Evolutionary conservation across 2,113 vertebrate species (phyloP).

Genomic region (Tragelaphus imberbis): DNA sequence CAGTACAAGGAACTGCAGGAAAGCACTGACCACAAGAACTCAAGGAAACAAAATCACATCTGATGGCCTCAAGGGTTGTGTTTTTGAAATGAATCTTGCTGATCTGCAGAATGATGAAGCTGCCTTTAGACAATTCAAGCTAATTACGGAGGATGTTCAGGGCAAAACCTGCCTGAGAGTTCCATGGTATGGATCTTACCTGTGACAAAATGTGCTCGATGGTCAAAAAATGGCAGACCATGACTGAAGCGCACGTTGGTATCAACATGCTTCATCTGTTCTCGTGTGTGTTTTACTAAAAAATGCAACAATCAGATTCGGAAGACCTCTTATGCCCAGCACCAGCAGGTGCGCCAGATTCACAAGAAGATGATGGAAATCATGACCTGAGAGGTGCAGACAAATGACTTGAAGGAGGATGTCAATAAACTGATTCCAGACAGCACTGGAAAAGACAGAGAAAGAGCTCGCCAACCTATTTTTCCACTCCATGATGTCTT

Average conservation of each 20-base stretch:
- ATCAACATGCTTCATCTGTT: not conserved
- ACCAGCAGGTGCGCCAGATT: not conserved
- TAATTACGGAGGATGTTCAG: not conserved
- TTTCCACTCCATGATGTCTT: not conserved
- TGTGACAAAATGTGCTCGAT: not conserved
- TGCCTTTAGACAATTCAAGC: not conserved
- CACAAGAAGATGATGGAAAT: not conserved
- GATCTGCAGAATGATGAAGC: not conserved
- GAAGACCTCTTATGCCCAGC: not conserved
- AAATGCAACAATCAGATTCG: not conserved
- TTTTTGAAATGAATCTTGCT: not conserved
- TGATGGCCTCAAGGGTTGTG: not conserved
- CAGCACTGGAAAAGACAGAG: not conserved
- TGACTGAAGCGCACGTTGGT: not conserved
- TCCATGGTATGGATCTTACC: not conserved
- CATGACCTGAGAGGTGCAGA: not conserved
- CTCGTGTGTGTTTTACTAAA: not conserved
- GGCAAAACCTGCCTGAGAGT: not conserved
- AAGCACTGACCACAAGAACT: not conserved
- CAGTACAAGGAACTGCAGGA: not conserved
- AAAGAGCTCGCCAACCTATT: not conserved
- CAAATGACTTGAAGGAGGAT: not conserved
- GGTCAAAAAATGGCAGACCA: not conserved
- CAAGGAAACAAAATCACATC: not conserved
- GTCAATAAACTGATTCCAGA: not conserved